Evolutionary conservation across 2,888 invertebrate species (phyloP), one percentile per base, ranked within the genome.

Genomic region (Biston betularia): DNA sequence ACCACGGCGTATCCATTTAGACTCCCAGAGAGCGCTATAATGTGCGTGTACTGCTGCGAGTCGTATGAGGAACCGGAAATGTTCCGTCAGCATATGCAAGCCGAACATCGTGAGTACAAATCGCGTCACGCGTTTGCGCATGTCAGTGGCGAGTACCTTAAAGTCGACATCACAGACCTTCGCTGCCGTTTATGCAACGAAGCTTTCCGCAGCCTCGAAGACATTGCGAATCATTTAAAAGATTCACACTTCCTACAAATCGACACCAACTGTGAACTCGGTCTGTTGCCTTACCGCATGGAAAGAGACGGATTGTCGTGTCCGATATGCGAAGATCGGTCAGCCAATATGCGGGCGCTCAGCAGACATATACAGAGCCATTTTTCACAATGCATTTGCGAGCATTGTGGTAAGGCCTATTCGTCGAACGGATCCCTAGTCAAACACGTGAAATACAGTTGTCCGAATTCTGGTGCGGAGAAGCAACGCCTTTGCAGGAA

Each of bases 1-100:
- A 75, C 87, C 40, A 89, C 90, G 53, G 85, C 83, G 71, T 89
- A 85, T 78, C 90, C 90, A 57, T 90, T 90, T 83, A 84, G 86
- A 72, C 79, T 89, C 58, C 90, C 89, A 48, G 83, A 81, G 69
- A 82, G 82, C 74, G 68, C 78, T 46, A 81, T 90, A 79, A 82
- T 87, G 55, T 90, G 90, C 75, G 87, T 89, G 61, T 89, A 84
- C 76, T 90, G 89, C 85, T 80, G 78, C 71, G 83, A 88, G 58
- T 80, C 74, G 38, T 86, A 80, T 73, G 77, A 79, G 50, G 84
- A 86, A 38, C 73, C 80, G n/a, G 69, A 71, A 9, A 50, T 53
- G 48, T 84, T 82, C 75, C 77, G 84, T 55, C 68, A 65, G 34
- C 84, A 84, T 61, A 83, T 84, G 83, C 72, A 78, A 38, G 61